These are phyloP conservation scores for Eupeodes luniger DNA, from an alignment of 2,888 invertebrate genomes.

Conservation along the genomic window DNA sequence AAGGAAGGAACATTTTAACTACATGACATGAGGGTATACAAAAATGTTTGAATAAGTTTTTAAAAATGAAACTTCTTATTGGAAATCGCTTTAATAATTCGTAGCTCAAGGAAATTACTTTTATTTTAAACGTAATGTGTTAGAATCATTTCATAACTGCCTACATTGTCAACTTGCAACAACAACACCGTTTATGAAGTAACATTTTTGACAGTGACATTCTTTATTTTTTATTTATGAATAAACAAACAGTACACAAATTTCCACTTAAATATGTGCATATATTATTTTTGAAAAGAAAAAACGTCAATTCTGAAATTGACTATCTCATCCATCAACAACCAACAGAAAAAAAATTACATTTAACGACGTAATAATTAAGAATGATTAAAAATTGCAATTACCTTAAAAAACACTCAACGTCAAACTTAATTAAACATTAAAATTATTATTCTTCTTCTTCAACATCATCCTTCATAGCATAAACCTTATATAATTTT, in stretches of 20 bases:
- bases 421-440: slow-evolving; percentile 11
- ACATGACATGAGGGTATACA: too few species aligned
- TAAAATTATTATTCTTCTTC: slow-evolving; percentile 26
- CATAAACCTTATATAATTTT: slow-evolving; percentile 55
- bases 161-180: too few species aligned
- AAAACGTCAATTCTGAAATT: neutral
- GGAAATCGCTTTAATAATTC: too few species aligned
- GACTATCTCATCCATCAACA: neutral
- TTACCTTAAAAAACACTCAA: slow-evolving; percentile 20
- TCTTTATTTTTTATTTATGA: too few species aligned
- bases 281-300: neutral
- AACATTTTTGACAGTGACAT: too few species aligned
- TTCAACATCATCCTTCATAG: slow-evolving; percentile 28
- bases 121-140: too few species aligned
- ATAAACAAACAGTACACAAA: neutral
- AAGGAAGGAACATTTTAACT: neutral
- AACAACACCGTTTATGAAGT: too few species aligned
- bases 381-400: slow-evolving; percentile 17
- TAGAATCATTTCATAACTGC: too few species aligned
- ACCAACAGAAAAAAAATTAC: neutral
- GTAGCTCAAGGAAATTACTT: too few species aligned
- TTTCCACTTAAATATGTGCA: neutral
- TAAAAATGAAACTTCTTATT: too few species aligned
- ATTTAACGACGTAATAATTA: slow-evolving; percentile 3
- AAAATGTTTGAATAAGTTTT: too few species aligned